Base-by-base conservation (phyloP, 2,888 invertebrate genomes). In the Pycnomerus fuliginosus region DNA sequence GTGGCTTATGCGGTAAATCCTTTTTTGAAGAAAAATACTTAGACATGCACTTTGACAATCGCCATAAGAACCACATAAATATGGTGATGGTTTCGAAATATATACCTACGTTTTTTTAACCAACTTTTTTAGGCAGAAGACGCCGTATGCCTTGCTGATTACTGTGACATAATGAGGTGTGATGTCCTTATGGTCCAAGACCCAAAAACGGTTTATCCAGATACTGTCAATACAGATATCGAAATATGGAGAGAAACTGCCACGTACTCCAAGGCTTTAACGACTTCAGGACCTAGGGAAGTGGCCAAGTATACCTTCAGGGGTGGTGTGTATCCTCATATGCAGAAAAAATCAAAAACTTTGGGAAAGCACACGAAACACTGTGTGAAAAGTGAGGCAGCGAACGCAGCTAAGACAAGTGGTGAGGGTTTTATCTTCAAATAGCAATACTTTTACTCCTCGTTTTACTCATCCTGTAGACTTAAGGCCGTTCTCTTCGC, bases 161-260 rank as follows among this genome's bases (percentile, higher is more conserved):
- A 88, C 75, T 96, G 95, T 78, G 94, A 95, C 75, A 90, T 95
- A 61, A 92, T 95, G 87, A 83, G 95, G 58, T 95, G 95, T 73
- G 91, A 93, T 70, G 90, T 94, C 36, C 76, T 92, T 58, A 79
- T 84, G 53, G 83, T 85, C 47, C 84, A 87, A 67, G 87, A 87
- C 49, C 75, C 76, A 34, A 78, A 82, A 61, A 77, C 81, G 52
- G 84, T 83, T 49, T 82, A 82, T 61, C 79, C 80, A 28, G 80
- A 77, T 51, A 78, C 80, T 12, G 79, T 84, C 13, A 81, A 80
- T 62, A 90, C 90, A 3, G 90, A 90, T 62, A 81, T 90, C 52
- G 89, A 90, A 75, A 83, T 90, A 48, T 90, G 90, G 90, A 82
- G 86, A 56, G 89, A 89, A 67, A 78, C 82, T 34, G 82, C 86